Base-by-base conservation (phyloP, 2,888 invertebrate genomes). In the Beris morrisii region DNA sequence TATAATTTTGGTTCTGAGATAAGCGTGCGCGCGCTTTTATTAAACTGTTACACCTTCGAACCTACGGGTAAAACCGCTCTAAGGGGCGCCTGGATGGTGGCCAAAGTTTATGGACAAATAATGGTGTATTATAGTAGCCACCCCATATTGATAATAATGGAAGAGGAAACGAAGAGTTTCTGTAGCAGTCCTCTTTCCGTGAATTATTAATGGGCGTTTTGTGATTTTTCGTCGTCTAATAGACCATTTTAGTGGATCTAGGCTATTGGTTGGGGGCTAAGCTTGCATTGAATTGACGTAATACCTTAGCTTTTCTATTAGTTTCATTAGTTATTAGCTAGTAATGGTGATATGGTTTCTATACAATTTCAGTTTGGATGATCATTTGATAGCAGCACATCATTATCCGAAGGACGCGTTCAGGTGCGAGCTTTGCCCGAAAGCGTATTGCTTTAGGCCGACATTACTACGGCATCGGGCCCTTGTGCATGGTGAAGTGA, bases 391-490 rank as follows among this genome's bases (percentile, higher is more conserved):
- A 65, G 84, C 85, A 67, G 85, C 87, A 63, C 94, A 94, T 83
- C 88, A 88, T 69, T 92, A 91, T 77, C 88, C 88, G 22, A 86
- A 88, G 38, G 87, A 89, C 70, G 91, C 92, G 72, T 91, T 88
- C 80, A 86, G 85, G 75, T 96, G 96, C 79, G 92, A 93, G 73
- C 86, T 88, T 69, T 96, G 95, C 80, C 88, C 91, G 28, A 87
- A 90, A 73, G 87, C 90, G 4, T 96, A 92, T 82, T 87, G 91
- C 72, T 90, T 91, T 84, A 87, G 92, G 55, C 89, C 91, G 0
- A 84, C 92, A 70, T 83, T 95, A 64, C 86, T 92, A 69, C 87
- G 92, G 58, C 96, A 96, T 80, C 88, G 92, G 66, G 90, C 92
- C 3, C 83, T 91, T 56, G 86, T 87, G 48, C 93, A 93, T 80